These are phyloP conservation scores for Lepidonotus clava DNA, from an alignment of 2,888 invertebrate genomes.

Conservation along the genomic window DNA sequence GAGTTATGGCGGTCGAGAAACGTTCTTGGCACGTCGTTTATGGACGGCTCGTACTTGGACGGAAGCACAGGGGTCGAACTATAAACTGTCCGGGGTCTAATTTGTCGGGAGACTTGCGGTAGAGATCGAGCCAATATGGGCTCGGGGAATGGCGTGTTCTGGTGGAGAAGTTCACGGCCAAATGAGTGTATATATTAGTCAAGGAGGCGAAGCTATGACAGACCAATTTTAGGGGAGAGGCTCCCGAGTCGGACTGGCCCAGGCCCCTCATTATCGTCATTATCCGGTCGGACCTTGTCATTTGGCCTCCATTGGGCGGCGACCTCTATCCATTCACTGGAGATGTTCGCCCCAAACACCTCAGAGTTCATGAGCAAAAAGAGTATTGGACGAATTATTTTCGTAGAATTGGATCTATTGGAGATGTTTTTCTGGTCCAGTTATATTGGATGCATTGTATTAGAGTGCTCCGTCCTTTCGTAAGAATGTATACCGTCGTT, in stretches of 20 bases:
- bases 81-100: conserved; percentile 4
- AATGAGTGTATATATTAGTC: conserved; percentile 13
- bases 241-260: no score
- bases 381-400: no score
- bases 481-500: no score
- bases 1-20: not conserved
- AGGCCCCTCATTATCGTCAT: not conserved
- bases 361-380: no score
- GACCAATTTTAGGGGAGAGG: not conserved
- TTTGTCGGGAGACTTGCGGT: not conserved
- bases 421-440: no score
- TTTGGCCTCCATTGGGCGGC: no score
- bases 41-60: not conserved
- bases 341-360: no score
- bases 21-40: not conserved
- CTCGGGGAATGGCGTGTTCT: not conserved
- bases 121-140: not conserved
- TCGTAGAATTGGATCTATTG: no score
- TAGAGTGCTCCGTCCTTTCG: no score
- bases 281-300: no score
- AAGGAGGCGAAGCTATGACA: not conserved
- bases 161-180: not conserved
- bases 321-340: no score
- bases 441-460: no score
- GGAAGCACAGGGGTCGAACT: not conserved